Conservation (phyloP, 2,113 vertebrate species). For the Trinectes maculatus region DNA sequence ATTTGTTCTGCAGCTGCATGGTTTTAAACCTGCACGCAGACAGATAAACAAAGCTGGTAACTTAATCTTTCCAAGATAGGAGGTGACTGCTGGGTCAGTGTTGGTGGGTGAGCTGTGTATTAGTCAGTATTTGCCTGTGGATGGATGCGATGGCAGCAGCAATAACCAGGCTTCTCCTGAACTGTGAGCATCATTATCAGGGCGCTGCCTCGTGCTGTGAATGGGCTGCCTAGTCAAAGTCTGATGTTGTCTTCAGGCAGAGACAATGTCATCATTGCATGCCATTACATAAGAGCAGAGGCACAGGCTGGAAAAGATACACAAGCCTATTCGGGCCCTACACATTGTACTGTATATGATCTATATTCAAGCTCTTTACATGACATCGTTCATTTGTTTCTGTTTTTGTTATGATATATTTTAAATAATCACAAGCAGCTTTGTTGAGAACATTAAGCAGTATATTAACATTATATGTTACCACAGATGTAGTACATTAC, state of each 20-base stretch:
- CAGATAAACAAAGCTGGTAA: not conserved
- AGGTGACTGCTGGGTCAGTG: constrained; percentile 35
- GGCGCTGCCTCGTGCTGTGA: constrained; percentile 22
- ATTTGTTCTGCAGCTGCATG: constrained; percentile 5
- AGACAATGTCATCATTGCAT: constrained; percentile 28
- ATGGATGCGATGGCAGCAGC: constrained; percentile 8
- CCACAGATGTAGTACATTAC: no score
- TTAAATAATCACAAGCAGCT: no score
- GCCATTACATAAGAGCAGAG: constrained; percentile 24
- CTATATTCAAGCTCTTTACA: not conserved
- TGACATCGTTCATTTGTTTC: no score
- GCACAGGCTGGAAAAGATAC: not conserved
- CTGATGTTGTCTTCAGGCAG: constrained; percentile 24
- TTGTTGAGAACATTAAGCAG: not conserved
- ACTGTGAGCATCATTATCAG: constrained; percentile 11
- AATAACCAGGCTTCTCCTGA: constrained; percentile 11
- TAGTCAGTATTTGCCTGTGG: constrained; percentile 49
- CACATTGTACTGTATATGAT: not conserved
- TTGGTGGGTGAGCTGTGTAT: constrained; percentile 43
- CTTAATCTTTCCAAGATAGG: constrained; percentile 27
- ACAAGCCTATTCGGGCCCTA: not conserved
- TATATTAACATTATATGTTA: no score
- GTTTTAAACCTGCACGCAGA: not conserved
- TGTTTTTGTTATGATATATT: no score
- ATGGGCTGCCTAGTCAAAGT: constrained; percentile 17